Base-by-base conservation (phyloP, 2,888 invertebrate species). In the Oscheius sp. region DNA sequence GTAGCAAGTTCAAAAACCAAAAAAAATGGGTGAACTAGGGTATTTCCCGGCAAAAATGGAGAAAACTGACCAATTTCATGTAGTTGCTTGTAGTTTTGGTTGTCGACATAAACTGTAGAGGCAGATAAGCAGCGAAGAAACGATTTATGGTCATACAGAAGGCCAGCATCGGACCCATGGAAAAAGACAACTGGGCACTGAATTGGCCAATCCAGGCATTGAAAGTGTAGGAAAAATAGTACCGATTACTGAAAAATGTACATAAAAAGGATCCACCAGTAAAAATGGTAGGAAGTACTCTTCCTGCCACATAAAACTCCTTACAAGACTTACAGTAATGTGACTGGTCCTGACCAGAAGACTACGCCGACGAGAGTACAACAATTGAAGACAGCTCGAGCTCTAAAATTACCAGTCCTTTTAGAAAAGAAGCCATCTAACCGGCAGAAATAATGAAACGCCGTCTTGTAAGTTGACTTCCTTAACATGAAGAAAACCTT, bases 71-170 rank as follows among this genome's bases (percentile, higher is more conserved):
- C 5, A 35, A 9, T 9, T 3, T 35, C 35, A 35, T 35, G 35
- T 35, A 35, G 35, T 35, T 35, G 3, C 18, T 21, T 7, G 3
- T 35, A 35, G 3, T 35, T 6, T 3, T 35, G 9, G 5, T 35
- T 35, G 27, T n/a, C n/a, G n/a, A n/a, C n/a, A n/a, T 23, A 27
- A 58, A 58, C 58, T 58, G 25, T 1, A 61, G 43, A 12, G 61
- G 61, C 6, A 41, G 18, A 61, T 41, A 61, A 43, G 41, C 61
- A 9, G 61, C 61, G n/a, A 61, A 18, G 25, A 61, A 21, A 2
- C 61, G 41, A 23, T 61, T 61, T n/a, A 41, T 2, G 2, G 61
- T 61, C 61, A 61, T 61, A 61, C 61, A 61, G 43, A 61, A 61
- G 6, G 61, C 18, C 43, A 61, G 7, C 45, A 61, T 18, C 2